A percentile compares a stretch with the other conserved stretches of the same genome.
Conservation (phyloP, 2,797 vertebrate genomes). For the Cyprinella venusta region DNA sequence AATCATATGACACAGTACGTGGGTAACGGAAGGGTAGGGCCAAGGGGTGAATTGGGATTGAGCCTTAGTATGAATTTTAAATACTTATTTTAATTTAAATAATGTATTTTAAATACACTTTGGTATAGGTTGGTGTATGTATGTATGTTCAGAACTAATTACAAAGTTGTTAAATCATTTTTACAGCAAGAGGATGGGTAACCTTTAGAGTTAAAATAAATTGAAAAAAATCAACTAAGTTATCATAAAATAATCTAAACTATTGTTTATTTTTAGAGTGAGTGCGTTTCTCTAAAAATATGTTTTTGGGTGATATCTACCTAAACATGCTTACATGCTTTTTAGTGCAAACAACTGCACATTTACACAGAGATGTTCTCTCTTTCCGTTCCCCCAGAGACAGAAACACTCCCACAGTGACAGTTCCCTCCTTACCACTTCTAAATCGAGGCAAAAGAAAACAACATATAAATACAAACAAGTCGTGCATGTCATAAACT, state of each 20-base stretch:
- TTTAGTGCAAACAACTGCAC: slow-evolving; percentile 35
- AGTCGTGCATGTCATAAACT: slow-evolving; percentile 64
- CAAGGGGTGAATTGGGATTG: no score
- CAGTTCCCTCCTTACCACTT: slow-evolving; percentile 8
- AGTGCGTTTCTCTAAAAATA: background rate
- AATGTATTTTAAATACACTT: no score
- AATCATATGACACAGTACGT: no score
- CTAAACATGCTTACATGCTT: slow-evolving; percentile 21
- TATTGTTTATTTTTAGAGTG: background rate
- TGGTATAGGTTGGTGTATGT: no score
- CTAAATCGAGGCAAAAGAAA: slow-evolving; percentile 1
- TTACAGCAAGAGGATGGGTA: background rate
- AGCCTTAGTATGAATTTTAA: no score
- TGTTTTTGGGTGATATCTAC: background rate
- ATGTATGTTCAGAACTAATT: background rate
- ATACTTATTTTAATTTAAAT: no score
- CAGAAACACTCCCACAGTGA: slow-evolving; percentile 1
- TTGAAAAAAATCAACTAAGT: background rate
- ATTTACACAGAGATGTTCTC: slow-evolving; percentile 1
- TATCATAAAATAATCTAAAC: background rate
- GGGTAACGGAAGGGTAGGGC: no score
- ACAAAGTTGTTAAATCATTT: background rate
- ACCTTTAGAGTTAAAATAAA: background rate
- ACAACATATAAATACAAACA: slow-evolving; percentile 41
- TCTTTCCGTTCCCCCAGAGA: slow-evolving; percentile 18